A percentile compares a stretch with the other conserved stretches of the same genome.
Evolutionary conservation across 2,888 invertebrate genomes (phyloP).

Genomic region (Lysandra coridon): DNA sequence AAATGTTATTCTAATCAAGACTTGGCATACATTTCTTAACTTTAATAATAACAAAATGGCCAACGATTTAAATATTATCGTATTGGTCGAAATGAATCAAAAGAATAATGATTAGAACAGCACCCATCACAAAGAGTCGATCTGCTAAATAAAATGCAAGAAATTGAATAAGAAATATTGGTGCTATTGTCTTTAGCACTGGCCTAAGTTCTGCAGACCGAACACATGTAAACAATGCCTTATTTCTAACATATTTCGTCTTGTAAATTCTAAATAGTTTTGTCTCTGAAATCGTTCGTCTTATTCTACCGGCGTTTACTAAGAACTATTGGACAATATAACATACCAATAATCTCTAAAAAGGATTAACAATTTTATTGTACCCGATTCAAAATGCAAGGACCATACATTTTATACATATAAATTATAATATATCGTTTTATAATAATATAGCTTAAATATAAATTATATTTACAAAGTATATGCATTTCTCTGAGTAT

Average conservation of each 20-base stretch:
- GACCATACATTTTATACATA: constrained; percentile 26
- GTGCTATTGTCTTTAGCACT: neutral
- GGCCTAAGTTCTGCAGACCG: neutral
- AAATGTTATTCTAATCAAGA: neutral
- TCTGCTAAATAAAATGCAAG: neutral
- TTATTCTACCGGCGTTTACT: neutral
- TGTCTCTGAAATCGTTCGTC: constrained; percentile 13
- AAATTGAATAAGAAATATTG: neutral
- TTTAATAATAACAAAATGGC: constrained; percentile 11
- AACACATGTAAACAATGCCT: neutral
- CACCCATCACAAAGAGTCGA: neutral
- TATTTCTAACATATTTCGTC: neutral
- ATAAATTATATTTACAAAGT: constrained; percentile 64
- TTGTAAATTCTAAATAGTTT: neutral
- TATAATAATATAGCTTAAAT: constrained; percentile 30
- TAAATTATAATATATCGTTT: constrained; percentile 6
- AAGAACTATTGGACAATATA: constrained; percentile 21
- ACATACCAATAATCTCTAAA: constrained; percentile 19
- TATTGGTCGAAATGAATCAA: constrained; percentile 12
- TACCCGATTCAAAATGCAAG: constrained; percentile 31
- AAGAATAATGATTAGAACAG: neutral
- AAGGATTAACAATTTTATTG: constrained; percentile 29
- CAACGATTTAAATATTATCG: constrained; percentile 20
- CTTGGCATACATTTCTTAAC: neutral
- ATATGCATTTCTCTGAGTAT: constrained; percentile 56